Evolutionary conservation across 2,797 vertebrate genomes (phyloP), one percentile per base, ranked within the genome.

Genomic region (Sylvilagus floridanus): DNA sequence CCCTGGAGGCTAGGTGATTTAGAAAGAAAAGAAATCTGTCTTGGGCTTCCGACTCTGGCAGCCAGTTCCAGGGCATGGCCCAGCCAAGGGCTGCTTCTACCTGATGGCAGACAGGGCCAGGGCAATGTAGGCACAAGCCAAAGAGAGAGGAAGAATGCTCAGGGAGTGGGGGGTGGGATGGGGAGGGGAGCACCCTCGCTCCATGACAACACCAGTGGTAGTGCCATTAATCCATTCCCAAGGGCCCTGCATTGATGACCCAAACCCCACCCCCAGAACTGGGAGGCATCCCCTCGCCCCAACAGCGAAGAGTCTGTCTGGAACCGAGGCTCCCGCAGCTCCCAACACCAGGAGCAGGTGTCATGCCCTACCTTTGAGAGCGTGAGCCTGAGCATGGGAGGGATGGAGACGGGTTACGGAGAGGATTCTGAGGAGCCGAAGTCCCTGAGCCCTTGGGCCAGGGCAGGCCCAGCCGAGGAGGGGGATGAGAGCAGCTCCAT

Each of bases 391-490:
- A 75, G 19, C 42, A 30, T 6, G 52, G 42, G 63, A 28, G 19
- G 71, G 69, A 88, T 66, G 47, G 91, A 96, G 95, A 96, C 76
- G 93, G 47, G 90, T 71, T 71, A 37, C 82, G 94, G 86, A 97
- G 69, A 35, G 71, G 90, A 96, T 88, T 92, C 94, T 88, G 94
- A 92, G 35, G 37, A 95, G 78, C 37, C 7, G 10, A 93, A 92
- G 96, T 85, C 81, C 89, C 69, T 52, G 81, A 95, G 93, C 86
- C 86, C 81, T 81, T 95, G 93, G 94, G 95, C 93, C 94, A 94
- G 60, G 84, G 92, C 57, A 85, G 91, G 82, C 72, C 85, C 89
- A 82, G 76, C 79, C 13, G 66, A 96, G n/a, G 76, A 92, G 83
- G 76, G 54, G 96, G 94, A 95, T 91, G 82, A 97, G 92, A 96